Base-by-base conservation (phyloP, 2,113 vertebrate species). In the Lagopus muta region DNA sequence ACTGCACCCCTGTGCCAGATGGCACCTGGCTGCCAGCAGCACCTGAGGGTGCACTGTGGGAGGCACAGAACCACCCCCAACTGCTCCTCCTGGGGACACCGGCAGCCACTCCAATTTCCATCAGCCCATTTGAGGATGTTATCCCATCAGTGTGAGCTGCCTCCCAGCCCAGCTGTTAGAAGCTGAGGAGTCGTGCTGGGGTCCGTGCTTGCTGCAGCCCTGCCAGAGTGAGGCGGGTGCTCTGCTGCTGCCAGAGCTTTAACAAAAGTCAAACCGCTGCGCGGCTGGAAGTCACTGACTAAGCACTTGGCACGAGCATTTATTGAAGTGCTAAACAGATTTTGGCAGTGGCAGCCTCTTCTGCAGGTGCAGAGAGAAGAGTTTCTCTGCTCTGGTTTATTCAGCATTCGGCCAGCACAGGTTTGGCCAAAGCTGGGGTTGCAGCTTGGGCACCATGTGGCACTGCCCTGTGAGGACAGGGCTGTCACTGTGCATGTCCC, bases 281-380 rank as follows among this genome's bases (percentile, higher is more conserved):
- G 13, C 27, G 80, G 92, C 89, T 95, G 89, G 72, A 86, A 95
- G 93, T 90, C 93, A 66, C 94, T 96, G 95, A 96, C 94, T 90
- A 95, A 96, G 94, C 95, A 96, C 86, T 96, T 96, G 95, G 95
- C 95, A 93, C 28, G 3, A 43, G 83, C 28, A 3, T 2, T 28
- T 94, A 86, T 94, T 84, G 94, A 83, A 94, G 91, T 38, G 89
- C 95, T 95, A 92, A 94, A 95, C 60, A 90, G 89, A 86, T 89
- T 94, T 83, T 96, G 95, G 95, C 95, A 95, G 91, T 81, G 8
- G 13, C 93, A 93, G 73, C 83, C 91, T 93, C 83, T 95, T 66
- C 92, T 94, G 95, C 95, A 96, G 95, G 95, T 96, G 95, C 91
- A 86, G 80, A 76, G 91, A 88, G 67, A 83, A 43, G 69, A 69